phyloP scores from a whole-genome alignment of 1,140 invertebrate genomes.

The Myzus persicae region DNA sequence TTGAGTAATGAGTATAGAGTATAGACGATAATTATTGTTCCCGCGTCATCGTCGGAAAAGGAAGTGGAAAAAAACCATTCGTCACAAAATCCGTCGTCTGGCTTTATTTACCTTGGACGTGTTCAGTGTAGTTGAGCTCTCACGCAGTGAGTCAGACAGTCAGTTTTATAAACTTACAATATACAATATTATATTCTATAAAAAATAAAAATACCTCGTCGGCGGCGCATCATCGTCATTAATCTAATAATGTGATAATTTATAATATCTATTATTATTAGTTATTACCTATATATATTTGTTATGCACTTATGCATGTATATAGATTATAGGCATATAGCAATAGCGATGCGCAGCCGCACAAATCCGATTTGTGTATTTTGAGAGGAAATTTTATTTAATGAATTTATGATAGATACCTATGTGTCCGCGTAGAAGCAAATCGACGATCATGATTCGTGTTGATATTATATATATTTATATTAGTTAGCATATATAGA shows the following conservation, averaged over 20 bases:
- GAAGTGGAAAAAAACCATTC: conserved; percentile 25
- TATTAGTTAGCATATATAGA: not conserved
- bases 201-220: not conserved
- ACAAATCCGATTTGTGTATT: not conserved
- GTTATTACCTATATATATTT: not conserved
- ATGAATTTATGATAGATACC: not conserved
- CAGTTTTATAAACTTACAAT: not conserved
- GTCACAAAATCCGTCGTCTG: conserved; percentile 18
- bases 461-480: not conserved
- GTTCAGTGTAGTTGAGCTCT: conserved; percentile 15
- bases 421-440: not conserved
- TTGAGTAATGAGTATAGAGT: too few species aligned
- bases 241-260: not conserved
- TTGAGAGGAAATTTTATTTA: not conserved
- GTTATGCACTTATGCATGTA: not conserved
- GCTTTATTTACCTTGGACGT: conserved; percentile 1
- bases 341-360: not conserved
- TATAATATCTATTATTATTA: too few species aligned
- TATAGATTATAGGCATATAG: too few species aligned
- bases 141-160: conserved; percentile 8
- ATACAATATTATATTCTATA: not conserved
- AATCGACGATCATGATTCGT: not conserved
- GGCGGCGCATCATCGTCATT: conserved; percentile 3
- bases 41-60: not conserved
- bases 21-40: not conserved